phyloP scores from a whole-genome alignment of 2,888 invertebrate genomes.

The Eretmocerus hayati region DNA sequence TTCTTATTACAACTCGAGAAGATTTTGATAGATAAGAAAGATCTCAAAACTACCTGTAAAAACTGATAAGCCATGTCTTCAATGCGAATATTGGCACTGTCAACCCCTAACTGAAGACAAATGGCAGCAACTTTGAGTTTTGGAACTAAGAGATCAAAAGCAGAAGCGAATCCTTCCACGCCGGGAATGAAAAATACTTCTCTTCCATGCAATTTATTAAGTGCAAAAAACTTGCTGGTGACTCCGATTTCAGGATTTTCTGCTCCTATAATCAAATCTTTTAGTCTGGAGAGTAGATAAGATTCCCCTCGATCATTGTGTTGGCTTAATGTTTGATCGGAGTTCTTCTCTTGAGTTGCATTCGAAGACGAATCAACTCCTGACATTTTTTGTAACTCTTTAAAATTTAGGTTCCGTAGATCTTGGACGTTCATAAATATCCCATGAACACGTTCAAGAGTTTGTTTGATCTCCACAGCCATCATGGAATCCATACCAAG shows the following conservation, averaged over 20 bases:
- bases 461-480: slow-evolving; percentile 94
- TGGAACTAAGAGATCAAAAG: slow-evolving; percentile 37
- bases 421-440: slow-evolving; percentile 80
- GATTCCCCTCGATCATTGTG: slow-evolving; percentile 27
- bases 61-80: too few relatives aligned
- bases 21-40: too few relatives aligned
- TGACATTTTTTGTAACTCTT: slow-evolving; percentile 51
- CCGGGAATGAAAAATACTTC: slow-evolving; percentile 38
- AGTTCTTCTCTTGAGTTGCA: slow-evolving; percentile 27
- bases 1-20: too few relatives aligned
- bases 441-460: slow-evolving; percentile 82
- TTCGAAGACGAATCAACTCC: slow-evolving; percentile 15
- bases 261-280: slow-evolving; percentile 22
- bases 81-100: too few relatives aligned
- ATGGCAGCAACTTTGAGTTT: slow-evolving; percentile 37
- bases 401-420: slow-evolving; percentile 72
- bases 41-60: too few relatives aligned
- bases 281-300: slow-evolving; percentile 27
- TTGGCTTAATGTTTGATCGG: slow-evolving; percentile 18
- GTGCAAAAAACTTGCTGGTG: too few relatives aligned
- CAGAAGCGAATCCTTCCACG: slow-evolving; percentile 41
- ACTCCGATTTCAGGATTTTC: slow-evolving; percentile 28
- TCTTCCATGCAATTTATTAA: too few relatives aligned
- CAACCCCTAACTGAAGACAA: slow-evolving; percentile 37
- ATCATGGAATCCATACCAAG: slow-evolving; percentile 96